A percentile compares a stretch with the other conserved stretches of the same genome.
phyloP scores from a whole-genome alignment of 2,113 vertebrate species.

The Anoplopoma fimbria region DNA sequence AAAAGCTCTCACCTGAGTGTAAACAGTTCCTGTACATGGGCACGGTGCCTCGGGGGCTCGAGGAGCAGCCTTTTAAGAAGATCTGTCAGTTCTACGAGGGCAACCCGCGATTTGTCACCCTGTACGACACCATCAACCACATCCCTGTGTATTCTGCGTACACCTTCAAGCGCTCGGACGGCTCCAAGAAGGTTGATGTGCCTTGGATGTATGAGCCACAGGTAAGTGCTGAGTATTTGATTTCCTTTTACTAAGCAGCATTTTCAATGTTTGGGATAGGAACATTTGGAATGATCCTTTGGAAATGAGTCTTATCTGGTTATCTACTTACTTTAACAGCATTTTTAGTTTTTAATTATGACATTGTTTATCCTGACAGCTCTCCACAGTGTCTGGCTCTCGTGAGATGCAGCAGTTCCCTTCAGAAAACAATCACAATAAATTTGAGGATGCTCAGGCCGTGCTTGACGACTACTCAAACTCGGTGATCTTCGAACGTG shows the following conservation, averaged over 20 bases:
- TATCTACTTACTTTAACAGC: neutral
- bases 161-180: constrained; percentile 76
- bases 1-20: constrained; percentile 58
- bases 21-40: constrained; percentile 77
- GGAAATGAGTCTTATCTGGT: neutral
- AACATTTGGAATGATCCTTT: neutral
- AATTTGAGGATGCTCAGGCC: constrained; percentile 75
- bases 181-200: constrained; percentile 68
- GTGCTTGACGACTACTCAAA: constrained; percentile 78
- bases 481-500: constrained; percentile 74
- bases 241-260: neutral
- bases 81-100: constrained; percentile 74
- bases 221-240: constrained; percentile 40
- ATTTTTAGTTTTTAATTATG: neutral
- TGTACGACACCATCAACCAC: constrained; percentile 68
- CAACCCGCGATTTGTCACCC: constrained; percentile 65
- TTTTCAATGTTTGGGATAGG: neutral
- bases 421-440: constrained; percentile 39
- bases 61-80: constrained; percentile 53
- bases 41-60: constrained; percentile 62
- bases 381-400: constrained; percentile 49
- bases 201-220: constrained; percentile 81
- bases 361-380: constrained; percentile 44
- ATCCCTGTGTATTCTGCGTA: constrained; percentile 77
- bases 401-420: constrained; percentile 71